Evolutionary conservation across 2,888 invertebrate species (phyloP).

Genomic region (Nemotelus nigrinus): DNA sequence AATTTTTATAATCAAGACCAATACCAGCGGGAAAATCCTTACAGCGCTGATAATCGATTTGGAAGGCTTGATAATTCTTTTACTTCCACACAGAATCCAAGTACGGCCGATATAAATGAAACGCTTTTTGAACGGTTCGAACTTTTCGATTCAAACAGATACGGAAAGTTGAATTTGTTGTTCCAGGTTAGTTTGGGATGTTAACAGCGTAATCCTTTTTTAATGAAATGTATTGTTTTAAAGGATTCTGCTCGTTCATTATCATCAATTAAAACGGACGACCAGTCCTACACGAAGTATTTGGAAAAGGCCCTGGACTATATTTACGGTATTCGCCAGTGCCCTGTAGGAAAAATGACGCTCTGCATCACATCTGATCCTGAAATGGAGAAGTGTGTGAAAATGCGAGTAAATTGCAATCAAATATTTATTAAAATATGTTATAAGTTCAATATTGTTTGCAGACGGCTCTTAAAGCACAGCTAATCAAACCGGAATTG

Average conservation of each 20-base stretch:
- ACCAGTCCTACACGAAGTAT: slow-evolving; percentile 81
- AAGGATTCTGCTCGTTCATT: slow-evolving; percentile 81
- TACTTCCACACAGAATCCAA: slow-evolving; percentile 56
- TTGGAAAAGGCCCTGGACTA: slow-evolving; percentile 74
- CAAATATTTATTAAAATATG: not conserved
- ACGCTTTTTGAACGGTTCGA: slow-evolving; percentile 71
- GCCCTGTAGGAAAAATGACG: slow-evolving; percentile 85
- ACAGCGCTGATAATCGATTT: slow-evolving; percentile 51
- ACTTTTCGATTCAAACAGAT: slow-evolving; percentile 78
- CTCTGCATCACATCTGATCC: slow-evolving; percentile 91
- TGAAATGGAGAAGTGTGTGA: slow-evolving; percentile 90
- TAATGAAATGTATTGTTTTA: slow-evolving; percentile 43
- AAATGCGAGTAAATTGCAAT: slow-evolving; percentile 77
- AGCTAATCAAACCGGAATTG: slow-evolving; percentile 83
- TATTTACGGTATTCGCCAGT: slow-evolving; percentile 80
- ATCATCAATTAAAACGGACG: slow-evolving; percentile 72
- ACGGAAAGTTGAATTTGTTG: slow-evolving; percentile 77
- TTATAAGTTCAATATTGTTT: slow-evolving; percentile 48
- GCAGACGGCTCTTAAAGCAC: slow-evolving; percentile 86
- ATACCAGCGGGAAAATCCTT: slow-evolving; percentile 56
- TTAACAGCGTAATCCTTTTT: slow-evolving; percentile 48
- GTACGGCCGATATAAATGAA: slow-evolving; percentile 56
- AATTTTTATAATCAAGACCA: slow-evolving; percentile 54
- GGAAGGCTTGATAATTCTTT: slow-evolving; percentile 61
- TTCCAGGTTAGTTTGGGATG: slow-evolving; percentile 71